Evolutionary conservation across 2,797 vertebrate genomes (phyloP).

Genomic region (Pteropus rufus): DNA sequence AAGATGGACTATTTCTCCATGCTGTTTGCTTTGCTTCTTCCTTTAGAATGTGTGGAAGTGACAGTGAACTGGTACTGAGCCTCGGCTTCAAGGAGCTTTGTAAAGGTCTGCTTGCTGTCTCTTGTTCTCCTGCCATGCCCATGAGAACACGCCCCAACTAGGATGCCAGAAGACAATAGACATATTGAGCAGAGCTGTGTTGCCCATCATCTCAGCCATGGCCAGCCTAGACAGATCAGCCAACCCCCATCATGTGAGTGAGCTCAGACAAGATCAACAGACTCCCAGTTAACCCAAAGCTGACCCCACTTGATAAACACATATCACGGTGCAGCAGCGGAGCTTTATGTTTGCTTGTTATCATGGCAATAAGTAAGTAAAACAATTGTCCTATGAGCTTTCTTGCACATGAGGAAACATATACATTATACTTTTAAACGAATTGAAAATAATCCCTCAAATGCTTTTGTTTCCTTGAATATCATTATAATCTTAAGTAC

Average conservation of each 20-base stretch:
- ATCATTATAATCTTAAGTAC: background rate
- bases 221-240: background rate
- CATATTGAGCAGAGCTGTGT: background rate
- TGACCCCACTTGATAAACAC: background rate
- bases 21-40: background rate
- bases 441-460: background rate
- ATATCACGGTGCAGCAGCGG: background rate
- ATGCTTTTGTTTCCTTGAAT: background rate
- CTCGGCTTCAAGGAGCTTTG: background rate
- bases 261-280: background rate
- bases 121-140: background rate
- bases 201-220: background rate
- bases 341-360: background rate
- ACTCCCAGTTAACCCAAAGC: background rate
- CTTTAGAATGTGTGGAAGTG: background rate
- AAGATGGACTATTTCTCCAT: background rate
- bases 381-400: background rate
- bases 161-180: background rate
- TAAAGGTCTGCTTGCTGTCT: background rate
- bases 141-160: background rate
- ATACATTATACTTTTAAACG: background rate
- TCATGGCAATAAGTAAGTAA: background rate
- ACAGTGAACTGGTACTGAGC: background rate
- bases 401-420: background rate
- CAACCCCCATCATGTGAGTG: background rate